Conservation (phyloP, 2,888 invertebrate genomes). For the Cephonodes hylas region DNA sequence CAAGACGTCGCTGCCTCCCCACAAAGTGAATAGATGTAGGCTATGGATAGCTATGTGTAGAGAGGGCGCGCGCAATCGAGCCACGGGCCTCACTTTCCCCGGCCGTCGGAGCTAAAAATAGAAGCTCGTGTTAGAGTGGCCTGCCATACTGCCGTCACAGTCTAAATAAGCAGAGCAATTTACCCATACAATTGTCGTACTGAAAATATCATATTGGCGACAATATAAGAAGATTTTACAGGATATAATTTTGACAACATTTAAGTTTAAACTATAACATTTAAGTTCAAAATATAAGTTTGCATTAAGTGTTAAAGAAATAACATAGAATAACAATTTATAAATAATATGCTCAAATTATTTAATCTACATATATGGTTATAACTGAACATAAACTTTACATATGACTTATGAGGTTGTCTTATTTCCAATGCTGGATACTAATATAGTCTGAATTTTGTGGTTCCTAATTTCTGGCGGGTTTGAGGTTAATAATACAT, state of each 20-base stretch:
- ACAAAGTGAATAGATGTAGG: slow-evolving; percentile 62
- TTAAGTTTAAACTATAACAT: no score
- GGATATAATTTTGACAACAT: no score
- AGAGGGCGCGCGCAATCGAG: slow-evolving; percentile 63
- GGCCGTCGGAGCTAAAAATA: slow-evolving; percentile 74
- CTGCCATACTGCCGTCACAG: slow-evolving; percentile 34
- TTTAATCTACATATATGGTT: no score
- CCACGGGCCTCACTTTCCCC: slow-evolving; percentile 65
- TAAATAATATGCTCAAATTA: no score
- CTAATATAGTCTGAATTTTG: no score
- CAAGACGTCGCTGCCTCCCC: slow-evolving; percentile 57
- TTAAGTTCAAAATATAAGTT: no score
- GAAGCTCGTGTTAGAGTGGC: slow-evolving; percentile 65
- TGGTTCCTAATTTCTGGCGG: background rate
- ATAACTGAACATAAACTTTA: no score
- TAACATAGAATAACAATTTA: no score
- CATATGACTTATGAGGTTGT: no score
- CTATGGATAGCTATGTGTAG: slow-evolving; percentile 45
- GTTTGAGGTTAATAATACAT: background rate
- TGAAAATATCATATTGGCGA: background rate
- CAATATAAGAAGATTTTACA: no score
- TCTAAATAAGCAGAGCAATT: slow-evolving; percentile 11
- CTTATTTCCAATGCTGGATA: no score
- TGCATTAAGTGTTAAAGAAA: no score
- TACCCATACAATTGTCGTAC: background rate